Conservation (phyloP, 2,113 vertebrate genomes). For the Myiozetetes cayanensis region DNA sequence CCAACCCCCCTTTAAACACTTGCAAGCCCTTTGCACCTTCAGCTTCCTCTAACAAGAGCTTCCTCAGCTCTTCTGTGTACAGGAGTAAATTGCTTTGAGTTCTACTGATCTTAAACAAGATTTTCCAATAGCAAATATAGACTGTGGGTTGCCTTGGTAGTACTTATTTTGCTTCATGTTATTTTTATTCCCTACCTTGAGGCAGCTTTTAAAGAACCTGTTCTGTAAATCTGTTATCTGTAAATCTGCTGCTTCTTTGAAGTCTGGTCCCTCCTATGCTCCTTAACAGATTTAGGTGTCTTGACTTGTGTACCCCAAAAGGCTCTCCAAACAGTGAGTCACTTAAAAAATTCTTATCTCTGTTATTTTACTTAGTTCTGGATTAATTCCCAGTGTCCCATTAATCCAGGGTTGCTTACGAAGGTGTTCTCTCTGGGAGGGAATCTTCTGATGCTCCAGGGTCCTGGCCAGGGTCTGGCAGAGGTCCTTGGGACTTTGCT, state of each 20-base stretch:
- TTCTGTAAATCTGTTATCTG: background rate
- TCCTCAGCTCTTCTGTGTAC: background rate
- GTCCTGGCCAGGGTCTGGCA: background rate
- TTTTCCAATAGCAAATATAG: background rate
- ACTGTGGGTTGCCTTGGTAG: background rate
- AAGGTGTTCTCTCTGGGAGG: background rate
- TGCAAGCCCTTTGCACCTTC: background rate
- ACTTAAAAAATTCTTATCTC: background rate
- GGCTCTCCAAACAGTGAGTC: conserved; percentile 8
- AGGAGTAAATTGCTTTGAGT: background rate
- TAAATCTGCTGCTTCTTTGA: conserved; percentile 22
- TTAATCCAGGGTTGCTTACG: background rate
- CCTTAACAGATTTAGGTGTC: conserved; percentile 18
- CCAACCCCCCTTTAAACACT: background rate
- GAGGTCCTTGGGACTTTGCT: background rate
- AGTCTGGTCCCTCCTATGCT: background rate
- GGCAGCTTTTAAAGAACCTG: conserved; percentile 7
- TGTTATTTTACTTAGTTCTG: background rate
- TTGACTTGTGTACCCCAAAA: conserved; percentile 28
- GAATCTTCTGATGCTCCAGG: background rate
- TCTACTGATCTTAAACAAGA: background rate
- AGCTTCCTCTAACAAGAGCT: background rate
- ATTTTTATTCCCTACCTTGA: conserved; percentile 10
- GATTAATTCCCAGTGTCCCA: background rate
- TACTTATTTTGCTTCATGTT: background rate